These are phyloP conservation scores for Datnioides undecimradiatus DNA, from an alignment of 2,113 vertebrate species.

Conservation along the genomic window DNA sequence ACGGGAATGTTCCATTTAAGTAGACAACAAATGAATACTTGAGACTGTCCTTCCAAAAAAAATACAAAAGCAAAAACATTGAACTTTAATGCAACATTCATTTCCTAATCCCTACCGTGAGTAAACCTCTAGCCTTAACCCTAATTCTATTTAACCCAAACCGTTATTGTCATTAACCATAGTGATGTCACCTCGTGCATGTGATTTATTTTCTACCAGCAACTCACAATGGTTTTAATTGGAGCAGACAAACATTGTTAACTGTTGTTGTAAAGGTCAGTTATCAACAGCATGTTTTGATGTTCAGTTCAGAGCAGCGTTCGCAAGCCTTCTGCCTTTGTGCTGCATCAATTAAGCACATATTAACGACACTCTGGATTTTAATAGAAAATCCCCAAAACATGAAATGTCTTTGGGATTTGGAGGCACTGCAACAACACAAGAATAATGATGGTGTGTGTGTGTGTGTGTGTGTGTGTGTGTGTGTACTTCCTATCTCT, in stretches of 20 bases:
- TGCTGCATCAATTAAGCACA: not conserved
- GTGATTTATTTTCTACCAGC: not conserved
- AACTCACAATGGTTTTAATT: not conserved
- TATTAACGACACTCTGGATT: not conserved
- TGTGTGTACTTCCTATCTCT: conserved; percentile 41
- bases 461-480: conserved; percentile 28
- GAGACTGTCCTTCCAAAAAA: too few species aligned
- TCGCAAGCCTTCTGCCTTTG: not conserved
- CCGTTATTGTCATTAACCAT: too few species aligned
- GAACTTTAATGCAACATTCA: too few species aligned
- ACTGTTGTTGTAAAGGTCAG: not conserved
- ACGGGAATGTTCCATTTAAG: too few species aligned
- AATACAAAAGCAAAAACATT: too few species aligned
- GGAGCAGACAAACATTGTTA: not conserved
- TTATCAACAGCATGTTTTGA: not conserved
- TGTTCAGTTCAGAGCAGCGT: not conserved
- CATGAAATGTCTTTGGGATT: conserved; percentile 4
- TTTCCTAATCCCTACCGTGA: too few species aligned
- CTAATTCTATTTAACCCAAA: too few species aligned
- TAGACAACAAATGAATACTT: too few species aligned
- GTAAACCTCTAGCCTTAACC: too few species aligned
- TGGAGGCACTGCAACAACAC: not conserved
- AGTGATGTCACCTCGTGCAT: too few species aligned
- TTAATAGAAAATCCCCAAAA: not conserved
- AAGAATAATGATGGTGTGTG: conserved; percentile 24